Evolutionary conservation across 2,113 vertebrate species (phyloP).

Genomic region (Macquaria ambigua): DNA sequence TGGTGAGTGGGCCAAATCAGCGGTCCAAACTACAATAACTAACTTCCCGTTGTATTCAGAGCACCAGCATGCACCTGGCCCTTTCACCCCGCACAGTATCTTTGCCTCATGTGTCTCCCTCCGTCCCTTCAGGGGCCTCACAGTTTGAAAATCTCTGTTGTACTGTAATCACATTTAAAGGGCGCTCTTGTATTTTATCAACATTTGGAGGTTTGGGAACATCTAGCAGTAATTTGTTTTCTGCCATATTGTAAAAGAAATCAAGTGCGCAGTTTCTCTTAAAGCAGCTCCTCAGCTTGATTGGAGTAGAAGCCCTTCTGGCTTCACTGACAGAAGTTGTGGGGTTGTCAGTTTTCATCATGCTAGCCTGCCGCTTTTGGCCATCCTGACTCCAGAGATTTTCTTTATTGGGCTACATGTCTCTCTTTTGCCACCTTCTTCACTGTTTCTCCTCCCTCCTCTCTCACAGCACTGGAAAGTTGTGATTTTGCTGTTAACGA

Average conservation of each 20-base stretch:
- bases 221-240: slow-evolving; percentile 40
- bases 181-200: slow-evolving; percentile 19
- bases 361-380: background rate
- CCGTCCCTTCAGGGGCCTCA: background rate
- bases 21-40: background rate
- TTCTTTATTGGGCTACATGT: background rate
- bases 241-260: slow-evolving; percentile 23
- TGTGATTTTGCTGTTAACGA: background rate
- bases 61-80: background rate
- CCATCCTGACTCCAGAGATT: background rate
- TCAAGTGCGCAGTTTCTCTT: background rate
- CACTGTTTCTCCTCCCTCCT: background rate
- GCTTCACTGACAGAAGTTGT: slow-evolving; percentile 31
- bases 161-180: slow-evolving; percentile 15
- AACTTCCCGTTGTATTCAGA: background rate
- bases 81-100: background rate
- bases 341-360: slow-evolving; percentile 18
- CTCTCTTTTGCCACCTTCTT: background rate
- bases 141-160: slow-evolving; percentile 10
- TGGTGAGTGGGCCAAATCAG: background rate
- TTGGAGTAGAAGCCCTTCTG: slow-evolving; percentile 24
- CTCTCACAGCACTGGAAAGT: background rate
- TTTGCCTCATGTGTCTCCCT: background rate
- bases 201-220: slow-evolving; percentile 30
- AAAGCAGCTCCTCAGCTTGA: slow-evolving; percentile 15